Evolutionary conservation across 2,888 invertebrate genomes (phyloP).

Genomic region (Eilema sororculum): DNA sequence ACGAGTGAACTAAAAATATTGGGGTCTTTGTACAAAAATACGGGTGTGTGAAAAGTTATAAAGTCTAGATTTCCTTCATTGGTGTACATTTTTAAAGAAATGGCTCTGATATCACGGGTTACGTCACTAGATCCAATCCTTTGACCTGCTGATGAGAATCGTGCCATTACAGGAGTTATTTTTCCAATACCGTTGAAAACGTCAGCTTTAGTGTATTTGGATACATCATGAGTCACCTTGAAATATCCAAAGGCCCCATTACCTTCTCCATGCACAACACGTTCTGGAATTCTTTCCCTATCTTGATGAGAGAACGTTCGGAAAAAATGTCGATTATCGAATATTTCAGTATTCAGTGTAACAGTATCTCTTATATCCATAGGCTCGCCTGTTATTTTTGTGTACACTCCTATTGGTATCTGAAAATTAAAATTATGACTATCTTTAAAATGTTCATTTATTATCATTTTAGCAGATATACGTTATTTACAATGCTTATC

Average conservation of each 20-base stretch:
- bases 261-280: constrained; percentile 16
- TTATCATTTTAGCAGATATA: no score
- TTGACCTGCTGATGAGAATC: constrained; percentile 15
- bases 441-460: not conserved
- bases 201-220: constrained; percentile 16
- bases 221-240: constrained; percentile 20
- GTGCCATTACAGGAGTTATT: constrained; percentile 18
- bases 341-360: constrained; percentile 18
- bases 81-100: constrained; percentile 20
- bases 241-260: constrained; percentile 20
- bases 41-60: constrained; percentile 10
- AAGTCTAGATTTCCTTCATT: constrained; percentile 14
- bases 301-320: constrained; percentile 10
- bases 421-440: constrained; percentile 1
- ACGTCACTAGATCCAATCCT: constrained; percentile 16
- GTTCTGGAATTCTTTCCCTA: constrained; percentile 16
- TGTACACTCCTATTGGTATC: constrained; percentile 2
- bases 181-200: constrained; percentile 18
- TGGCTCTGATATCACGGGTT: constrained; percentile 6
- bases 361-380: constrained; percentile 19
- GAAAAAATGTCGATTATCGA: constrained; percentile 14
- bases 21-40: constrained; percentile 16
- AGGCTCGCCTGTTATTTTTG: constrained; percentile 15
- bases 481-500: no score
- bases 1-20: not conserved